A percentile compares a stretch with the other conserved stretches of the same genome.
Evolutionary conservation across 1,140 invertebrate species (phyloP).

Genomic region (Phthorimaea operculella): DNA sequence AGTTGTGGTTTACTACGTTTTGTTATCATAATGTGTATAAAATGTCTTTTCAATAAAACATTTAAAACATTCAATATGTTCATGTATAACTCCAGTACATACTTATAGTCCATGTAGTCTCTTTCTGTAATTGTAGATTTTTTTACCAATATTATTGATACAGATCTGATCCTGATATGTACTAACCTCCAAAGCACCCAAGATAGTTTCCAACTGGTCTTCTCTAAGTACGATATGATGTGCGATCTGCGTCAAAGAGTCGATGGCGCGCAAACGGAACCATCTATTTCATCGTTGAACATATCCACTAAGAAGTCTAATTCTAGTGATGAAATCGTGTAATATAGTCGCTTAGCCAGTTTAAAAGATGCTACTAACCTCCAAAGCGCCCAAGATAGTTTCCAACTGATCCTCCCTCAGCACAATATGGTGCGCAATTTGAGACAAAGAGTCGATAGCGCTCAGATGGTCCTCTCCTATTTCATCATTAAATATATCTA

Average conservation of each 20-base stretch:
- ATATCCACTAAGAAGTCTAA: slow-evolving; percentile 99
- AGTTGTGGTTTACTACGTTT: too few species aligned
- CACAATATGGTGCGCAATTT: slow-evolving; percentile 88
- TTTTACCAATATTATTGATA: too few species aligned
- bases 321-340: slow-evolving; percentile 78
- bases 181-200: slow-evolving; percentile 84
- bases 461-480: slow-evolving; percentile 96
- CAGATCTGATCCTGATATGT: too few species aligned
- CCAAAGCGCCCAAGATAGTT: slow-evolving; percentile 92
- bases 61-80: too few species aligned
- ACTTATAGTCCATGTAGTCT: too few species aligned
- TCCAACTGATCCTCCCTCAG: slow-evolving; percentile 96
- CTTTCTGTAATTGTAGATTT: too few species aligned
- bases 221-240: slow-evolving; percentile 89
- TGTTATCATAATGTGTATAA: too few species aligned
- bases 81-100: too few species aligned
- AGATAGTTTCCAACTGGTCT: slow-evolving; percentile 96
- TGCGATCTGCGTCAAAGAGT: slow-evolving; percentile 90
- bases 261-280: slow-evolving; percentile 92
- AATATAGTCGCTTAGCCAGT: too few species aligned
- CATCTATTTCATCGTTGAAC: slow-evolving; percentile 99
- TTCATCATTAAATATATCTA: slow-evolving; percentile 99
- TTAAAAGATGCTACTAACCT: slow-evolving; percentile 62
- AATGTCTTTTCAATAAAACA: too few species aligned
- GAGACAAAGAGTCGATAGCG: slow-evolving; percentile 91